These are phyloP conservation scores for Alethe diademata DNA, from an alignment of 2,113 vertebrate genomes.

Conservation along the genomic window DNA sequence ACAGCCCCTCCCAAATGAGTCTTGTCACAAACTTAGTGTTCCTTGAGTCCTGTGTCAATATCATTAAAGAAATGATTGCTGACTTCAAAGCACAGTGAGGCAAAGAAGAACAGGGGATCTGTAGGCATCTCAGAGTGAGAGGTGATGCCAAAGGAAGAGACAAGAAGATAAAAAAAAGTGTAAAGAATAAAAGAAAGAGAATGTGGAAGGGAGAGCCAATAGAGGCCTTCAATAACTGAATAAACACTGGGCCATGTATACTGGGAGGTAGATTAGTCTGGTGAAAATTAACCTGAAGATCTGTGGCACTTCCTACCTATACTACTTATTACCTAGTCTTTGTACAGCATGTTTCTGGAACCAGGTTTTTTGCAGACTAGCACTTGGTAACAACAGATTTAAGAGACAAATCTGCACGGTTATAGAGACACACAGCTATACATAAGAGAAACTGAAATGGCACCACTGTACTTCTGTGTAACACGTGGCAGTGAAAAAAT, in stretches of 20 bases:
- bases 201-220: not conserved
- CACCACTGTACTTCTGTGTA: not conserved
- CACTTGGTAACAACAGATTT: not conserved
- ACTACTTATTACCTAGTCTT: not conserved
- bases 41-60: accelerated
- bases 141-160: not conserved
- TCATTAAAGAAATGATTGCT: not conserved
- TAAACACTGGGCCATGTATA: not conserved
- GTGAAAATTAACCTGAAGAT: not conserved
- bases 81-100: not conserved
- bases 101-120: not conserved
- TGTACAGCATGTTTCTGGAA: not conserved
- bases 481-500: not conserved
- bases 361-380: not conserved
- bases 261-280: not conserved
- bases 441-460: not conserved
- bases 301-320: not conserved
- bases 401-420: not conserved
- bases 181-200: not conserved
- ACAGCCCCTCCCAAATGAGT: not conserved
- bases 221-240: not conserved
- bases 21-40: not conserved
- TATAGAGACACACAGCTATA: not conserved
- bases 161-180: not conserved
- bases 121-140: not conserved